Conservation (phyloP, 2,113 vertebrate species). For the Antechinus flavipes region DNA sequence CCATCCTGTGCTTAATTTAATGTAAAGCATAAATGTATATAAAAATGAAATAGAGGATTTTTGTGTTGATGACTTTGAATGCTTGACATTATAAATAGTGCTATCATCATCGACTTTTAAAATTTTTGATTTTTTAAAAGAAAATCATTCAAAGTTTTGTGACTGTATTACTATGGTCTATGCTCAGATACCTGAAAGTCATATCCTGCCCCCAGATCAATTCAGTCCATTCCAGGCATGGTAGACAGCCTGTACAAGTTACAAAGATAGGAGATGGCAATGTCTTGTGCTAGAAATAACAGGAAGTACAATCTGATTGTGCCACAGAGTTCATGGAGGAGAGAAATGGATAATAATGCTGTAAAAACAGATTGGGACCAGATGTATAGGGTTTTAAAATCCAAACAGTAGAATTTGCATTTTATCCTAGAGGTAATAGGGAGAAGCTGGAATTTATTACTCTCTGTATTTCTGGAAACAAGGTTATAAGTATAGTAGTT, state of each 20-base stretch:
- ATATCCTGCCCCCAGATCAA: background rate
- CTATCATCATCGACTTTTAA: background rate
- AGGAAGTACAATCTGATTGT: background rate
- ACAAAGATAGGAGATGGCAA: background rate
- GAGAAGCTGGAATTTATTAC: background rate
- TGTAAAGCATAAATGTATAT: background rate
- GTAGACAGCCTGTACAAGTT: background rate
- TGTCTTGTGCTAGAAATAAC: background rate
- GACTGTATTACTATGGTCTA: background rate
- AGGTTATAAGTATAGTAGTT: background rate
- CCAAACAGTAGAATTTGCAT: background rate
- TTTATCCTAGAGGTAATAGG: background rate
- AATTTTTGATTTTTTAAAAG: background rate
- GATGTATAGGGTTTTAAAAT: background rate
- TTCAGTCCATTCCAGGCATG: background rate
- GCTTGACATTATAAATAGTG: background rate
- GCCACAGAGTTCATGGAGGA: background rate
- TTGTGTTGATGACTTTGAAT: background rate
- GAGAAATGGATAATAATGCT: background rate
- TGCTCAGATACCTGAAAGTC: background rate
- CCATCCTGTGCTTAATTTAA: background rate
- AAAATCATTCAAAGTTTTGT: background rate
- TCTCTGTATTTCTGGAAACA: background rate
- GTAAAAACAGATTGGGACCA: background rate
- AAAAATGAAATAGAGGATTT: constrained; percentile 9